Evolutionary conservation across 2,888 invertebrate genomes (phyloP).

Genomic region (Cantharis lateralis): DNA sequence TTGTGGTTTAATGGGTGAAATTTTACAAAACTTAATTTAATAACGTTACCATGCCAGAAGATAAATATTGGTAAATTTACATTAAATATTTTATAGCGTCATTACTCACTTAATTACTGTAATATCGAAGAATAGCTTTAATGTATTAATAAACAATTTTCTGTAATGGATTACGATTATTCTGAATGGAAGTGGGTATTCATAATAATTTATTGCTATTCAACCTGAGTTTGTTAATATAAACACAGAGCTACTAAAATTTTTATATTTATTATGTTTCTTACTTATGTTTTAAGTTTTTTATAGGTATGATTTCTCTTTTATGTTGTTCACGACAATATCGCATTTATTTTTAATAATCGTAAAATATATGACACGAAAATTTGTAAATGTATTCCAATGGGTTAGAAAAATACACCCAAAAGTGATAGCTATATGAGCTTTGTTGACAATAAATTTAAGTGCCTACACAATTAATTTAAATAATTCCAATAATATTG

Average conservation of each 20-base stretch:
- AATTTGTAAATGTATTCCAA: slow-evolving; percentile 9
- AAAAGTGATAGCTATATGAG: slow-evolving; percentile 9
- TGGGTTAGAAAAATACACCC: slow-evolving; percentile 5
- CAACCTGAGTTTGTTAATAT: slow-evolving; percentile 21
- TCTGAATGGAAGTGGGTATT: slow-evolving; percentile 22
- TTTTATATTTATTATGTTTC: slow-evolving; percentile 34
- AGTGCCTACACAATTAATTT: neutral
- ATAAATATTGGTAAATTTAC: neutral
- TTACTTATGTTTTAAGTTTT: slow-evolving; percentile 33
- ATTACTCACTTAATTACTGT: neutral
- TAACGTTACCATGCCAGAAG: neutral
- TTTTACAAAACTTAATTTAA: neutral
- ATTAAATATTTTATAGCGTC: neutral
- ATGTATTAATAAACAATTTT: neutral
- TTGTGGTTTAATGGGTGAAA: neutral
- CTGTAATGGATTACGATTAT: slow-evolving; percentile 12
- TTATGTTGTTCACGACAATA: neutral
- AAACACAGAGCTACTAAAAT: slow-evolving; percentile 30
- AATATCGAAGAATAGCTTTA: neutral
- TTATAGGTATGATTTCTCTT: slow-evolving; percentile 1
- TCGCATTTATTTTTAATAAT: slow-evolving; percentile 13
- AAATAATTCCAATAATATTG: neutral
- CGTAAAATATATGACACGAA: slow-evolving; percentile 6
- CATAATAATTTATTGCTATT: slow-evolving; percentile 15
- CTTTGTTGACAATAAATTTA: slow-evolving; percentile 8